A percentile compares a stretch with the other conserved stretches of the same genome.
Evolutionary conservation across 2,113 vertebrate species (phyloP).

Genomic region (Plotosus lineatus): DNA sequence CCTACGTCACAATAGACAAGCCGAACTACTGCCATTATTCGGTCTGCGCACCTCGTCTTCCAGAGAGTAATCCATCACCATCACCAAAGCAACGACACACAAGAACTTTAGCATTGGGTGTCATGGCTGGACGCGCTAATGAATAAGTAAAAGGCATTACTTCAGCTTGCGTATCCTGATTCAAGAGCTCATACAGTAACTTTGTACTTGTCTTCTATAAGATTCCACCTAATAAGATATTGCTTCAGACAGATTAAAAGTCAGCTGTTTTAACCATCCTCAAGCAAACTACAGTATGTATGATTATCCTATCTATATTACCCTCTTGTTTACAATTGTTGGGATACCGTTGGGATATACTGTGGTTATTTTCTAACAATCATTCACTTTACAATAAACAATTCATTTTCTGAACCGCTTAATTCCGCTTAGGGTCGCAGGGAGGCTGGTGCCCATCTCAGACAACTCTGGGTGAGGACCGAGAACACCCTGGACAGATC

Average conservation of each 20-base stretch:
- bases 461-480: too few species aligned
- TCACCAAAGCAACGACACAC: constrained; percentile 25
- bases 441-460: too few species aligned
- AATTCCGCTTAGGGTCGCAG: too few species aligned
- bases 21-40: neutral
- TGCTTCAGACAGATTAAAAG: neutral
- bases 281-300: neutral
- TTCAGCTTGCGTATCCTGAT: neutral
- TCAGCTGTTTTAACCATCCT: neutral
- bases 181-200: constrained; percentile 1
- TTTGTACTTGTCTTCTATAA: neutral
- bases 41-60: neutral
- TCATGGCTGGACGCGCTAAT: constrained; percentile 1
- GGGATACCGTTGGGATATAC: too few species aligned
- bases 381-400: neutral
- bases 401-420: too few species aligned
- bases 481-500: too few species aligned
- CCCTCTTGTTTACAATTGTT: neutral
- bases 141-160: constrained; percentile 28
- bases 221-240: neutral
- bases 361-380: neutral
- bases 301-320: neutral
- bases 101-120: constrained; percentile 29
- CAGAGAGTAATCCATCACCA: constrained; percentile 11
- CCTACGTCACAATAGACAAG: neutral